Conservation (phyloP, 1,140 invertebrate species). For the Oppia nitens region DNA sequence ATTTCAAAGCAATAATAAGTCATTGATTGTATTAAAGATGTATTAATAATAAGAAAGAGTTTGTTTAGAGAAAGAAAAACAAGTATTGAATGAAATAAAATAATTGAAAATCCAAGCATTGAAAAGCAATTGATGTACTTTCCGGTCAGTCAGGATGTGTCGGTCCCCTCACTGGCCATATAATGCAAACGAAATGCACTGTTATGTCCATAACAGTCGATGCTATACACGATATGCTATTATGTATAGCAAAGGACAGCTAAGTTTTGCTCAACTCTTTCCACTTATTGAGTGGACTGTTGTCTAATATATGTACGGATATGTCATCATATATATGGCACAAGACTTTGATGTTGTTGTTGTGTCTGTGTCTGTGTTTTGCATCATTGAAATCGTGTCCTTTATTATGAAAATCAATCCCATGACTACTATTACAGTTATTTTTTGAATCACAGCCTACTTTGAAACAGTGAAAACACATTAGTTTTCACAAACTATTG, state of each 20-base stretch:
- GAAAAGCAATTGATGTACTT: not conserved
- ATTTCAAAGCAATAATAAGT: no score
- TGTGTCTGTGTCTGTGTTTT: no score
- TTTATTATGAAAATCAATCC: not conserved
- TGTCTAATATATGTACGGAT: not conserved
- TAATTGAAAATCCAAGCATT: not conserved
- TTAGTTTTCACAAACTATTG: no score
- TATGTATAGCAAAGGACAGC: no score
- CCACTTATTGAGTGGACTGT: not conserved
- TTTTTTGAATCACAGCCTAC: no score
- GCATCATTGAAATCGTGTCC: not conserved
- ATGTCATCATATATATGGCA: not conserved
- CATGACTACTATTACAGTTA: no score
- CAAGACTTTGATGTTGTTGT: no score
- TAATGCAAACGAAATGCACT: not conserved
- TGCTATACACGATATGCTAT: not conserved
- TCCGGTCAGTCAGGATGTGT: not conserved
- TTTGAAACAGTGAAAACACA: no score
- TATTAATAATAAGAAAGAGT: not conserved
- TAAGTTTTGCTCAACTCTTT: not conserved
- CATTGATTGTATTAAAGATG: no score
- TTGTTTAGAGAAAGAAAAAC: not conserved
- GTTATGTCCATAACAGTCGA: not conserved
- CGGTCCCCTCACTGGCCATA: not conserved
- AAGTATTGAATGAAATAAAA: not conserved